A percentile compares a stretch with the other conserved stretches of the same genome.
phyloP scores from a whole-genome alignment of 2,888 invertebrate species.

The Tanytarsus gracilentus region DNA sequence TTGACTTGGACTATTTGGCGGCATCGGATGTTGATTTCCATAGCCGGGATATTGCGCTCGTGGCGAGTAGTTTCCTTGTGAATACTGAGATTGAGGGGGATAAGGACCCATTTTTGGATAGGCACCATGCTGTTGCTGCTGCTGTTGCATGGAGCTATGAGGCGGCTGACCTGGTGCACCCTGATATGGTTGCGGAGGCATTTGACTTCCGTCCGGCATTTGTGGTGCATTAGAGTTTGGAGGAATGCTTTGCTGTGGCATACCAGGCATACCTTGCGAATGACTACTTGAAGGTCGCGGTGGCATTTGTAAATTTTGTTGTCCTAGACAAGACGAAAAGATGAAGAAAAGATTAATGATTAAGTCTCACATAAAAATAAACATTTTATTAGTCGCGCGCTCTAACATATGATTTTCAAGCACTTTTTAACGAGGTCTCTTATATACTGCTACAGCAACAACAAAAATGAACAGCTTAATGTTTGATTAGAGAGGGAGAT shows the following conservation, averaged over 20 bases:
- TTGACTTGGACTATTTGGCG: slow-evolving; percentile 46
- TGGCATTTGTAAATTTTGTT: slow-evolving; percentile 92
- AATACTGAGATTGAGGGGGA: slow-evolving; percentile 48
- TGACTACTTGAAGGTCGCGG: slow-evolving; percentile 85
- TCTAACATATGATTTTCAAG: background rate
- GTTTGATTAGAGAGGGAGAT: slow-evolving; percentile 26
- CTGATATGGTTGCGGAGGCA: slow-evolving; percentile 36
- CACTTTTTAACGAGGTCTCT: slow-evolving; percentile 11
- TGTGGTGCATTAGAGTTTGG: slow-evolving; percentile 10
- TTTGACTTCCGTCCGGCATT: slow-evolving; percentile 32
- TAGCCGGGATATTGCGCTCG: slow-evolving; percentile 51
- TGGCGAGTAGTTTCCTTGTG: slow-evolving; percentile 46
- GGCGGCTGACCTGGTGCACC: slow-evolving; percentile 38
- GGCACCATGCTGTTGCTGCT: slow-evolving; percentile 39
- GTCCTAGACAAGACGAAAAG: slow-evolving; percentile 49
- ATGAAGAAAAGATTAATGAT: slow-evolving; percentile 2
- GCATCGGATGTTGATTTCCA: slow-evolving; percentile 44
- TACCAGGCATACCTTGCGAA: slow-evolving; percentile 45
- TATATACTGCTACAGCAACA: too few relatives aligned
- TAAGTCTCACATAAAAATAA: background rate
- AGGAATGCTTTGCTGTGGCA: slow-evolving; percentile 22
- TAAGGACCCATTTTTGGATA: slow-evolving; percentile 54
- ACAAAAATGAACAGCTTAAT: background rate
- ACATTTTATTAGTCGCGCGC: background rate
- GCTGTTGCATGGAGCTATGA: too few relatives aligned